A percentile compares a stretch with the other conserved stretches of the same genome.
These are phyloP conservation scores for Colletes gigas DNA, from an alignment of 1,140 invertebrate genomes.

Conservation along the genomic window DNA sequence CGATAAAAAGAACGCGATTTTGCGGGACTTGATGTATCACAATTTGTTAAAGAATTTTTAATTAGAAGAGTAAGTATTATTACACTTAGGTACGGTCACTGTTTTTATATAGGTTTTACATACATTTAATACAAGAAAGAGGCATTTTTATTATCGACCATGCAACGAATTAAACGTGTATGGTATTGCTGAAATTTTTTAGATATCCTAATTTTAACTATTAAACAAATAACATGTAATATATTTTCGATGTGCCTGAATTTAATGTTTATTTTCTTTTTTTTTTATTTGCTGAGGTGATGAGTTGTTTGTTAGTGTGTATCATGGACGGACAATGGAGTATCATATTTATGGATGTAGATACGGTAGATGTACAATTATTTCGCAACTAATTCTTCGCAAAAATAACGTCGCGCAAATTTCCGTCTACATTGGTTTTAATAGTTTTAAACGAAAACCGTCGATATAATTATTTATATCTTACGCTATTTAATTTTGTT, in stretches of 20 bases:
- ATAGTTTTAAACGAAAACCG: neutral
- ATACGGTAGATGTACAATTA: neutral
- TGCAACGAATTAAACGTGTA: slow-evolving; percentile 39
- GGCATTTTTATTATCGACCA: slow-evolving; percentile 46
- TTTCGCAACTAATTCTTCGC: neutral
- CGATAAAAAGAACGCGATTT: slow-evolving; percentile 15
- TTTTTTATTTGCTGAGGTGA: slow-evolving; percentile 16
- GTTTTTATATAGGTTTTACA: slow-evolving; percentile 47
- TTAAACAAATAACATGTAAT: slow-evolving; percentile 41
- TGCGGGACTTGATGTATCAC: slow-evolving; percentile 4
- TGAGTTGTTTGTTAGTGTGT: slow-evolving; percentile 24
- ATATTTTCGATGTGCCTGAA: slow-evolving; percentile 57
- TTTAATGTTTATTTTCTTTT: slow-evolving; percentile 21
- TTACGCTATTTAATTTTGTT: neutral
- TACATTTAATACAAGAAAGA: slow-evolving; percentile 10
- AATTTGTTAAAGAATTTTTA: slow-evolving; percentile 43
- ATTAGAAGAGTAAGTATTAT: slow-evolving; percentile 56
- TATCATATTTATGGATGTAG: slow-evolving; percentile 23
- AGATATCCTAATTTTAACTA: slow-evolving; percentile 52
- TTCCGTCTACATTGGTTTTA: neutral
- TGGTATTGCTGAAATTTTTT: slow-evolving; percentile 35
- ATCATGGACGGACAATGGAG: slow-evolving; percentile 14
- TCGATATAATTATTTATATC: neutral
- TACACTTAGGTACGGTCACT: slow-evolving; percentile 39
- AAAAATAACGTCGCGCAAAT: neutral